These are phyloP conservation scores for Xerus inauris DNA, from an alignment of 2,113 vertebrate genomes.

Conservation along the genomic window DNA sequence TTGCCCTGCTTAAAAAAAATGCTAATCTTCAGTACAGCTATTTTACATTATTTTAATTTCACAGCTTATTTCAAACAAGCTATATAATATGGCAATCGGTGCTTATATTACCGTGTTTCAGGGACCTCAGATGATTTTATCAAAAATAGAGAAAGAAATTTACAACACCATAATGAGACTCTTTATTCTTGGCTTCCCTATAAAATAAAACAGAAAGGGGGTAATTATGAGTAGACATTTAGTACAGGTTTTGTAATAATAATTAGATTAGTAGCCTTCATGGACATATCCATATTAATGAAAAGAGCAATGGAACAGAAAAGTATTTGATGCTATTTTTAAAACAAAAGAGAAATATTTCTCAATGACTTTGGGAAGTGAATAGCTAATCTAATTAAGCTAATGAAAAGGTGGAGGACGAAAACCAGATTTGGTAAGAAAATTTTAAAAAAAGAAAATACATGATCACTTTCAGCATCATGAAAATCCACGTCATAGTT, in stretches of 20 bases:
- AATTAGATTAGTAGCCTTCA: not conserved
- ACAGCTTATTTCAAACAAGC: not conserved
- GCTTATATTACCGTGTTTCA: not conserved
- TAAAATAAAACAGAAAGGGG: not conserved
- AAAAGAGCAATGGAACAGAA: constrained; percentile 2
- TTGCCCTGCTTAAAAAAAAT: not conserved
- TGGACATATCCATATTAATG: not conserved
- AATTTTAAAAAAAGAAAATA: not conserved
- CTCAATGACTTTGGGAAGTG: not conserved
- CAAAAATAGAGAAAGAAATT: not conserved
- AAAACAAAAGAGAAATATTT: constrained; percentile 29
- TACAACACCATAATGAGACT: not conserved
- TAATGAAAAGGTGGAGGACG: not conserved
- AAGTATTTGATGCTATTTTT: not conserved
- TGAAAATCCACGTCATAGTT: not conserved
- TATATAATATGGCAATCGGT: not conserved
- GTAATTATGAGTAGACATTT: not conserved
- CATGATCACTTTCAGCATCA: not conserved
- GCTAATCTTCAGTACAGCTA: not conserved
- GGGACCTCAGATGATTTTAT: not conserved
- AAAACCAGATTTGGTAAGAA: not conserved
- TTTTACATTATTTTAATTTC: constrained; percentile 12
- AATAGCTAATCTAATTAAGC: not conserved
- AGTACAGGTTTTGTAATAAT: not conserved
- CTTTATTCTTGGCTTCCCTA: not conserved